These are phyloP conservation scores for Noctua fimbriata DNA, from an alignment of 2,888 invertebrate species.

Conservation along the genomic window DNA sequence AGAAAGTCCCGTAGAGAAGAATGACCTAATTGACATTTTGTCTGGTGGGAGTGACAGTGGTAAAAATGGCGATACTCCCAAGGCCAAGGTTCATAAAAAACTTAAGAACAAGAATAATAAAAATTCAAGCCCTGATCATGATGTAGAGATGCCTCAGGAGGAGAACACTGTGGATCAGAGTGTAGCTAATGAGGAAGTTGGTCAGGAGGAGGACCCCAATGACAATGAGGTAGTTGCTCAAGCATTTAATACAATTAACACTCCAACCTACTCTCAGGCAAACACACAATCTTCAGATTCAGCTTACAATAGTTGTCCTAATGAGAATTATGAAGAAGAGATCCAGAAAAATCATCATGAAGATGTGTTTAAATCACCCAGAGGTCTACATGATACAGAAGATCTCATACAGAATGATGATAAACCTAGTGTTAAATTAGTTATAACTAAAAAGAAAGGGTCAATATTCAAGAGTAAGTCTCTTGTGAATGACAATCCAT, in stretches of 20 bases:
- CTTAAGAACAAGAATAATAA: constrained; percentile 80
- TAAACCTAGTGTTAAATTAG: constrained; percentile 92
- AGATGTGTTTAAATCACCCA: constrained; percentile 87
- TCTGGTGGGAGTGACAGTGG: constrained; percentile 78
- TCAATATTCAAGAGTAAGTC: constrained; percentile 97
- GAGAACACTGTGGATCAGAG: constrained; percentile 62
- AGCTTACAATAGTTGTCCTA: constrained; percentile 86
- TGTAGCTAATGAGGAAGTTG: constrained; percentile 66
- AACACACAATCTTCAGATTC: constrained; percentile 85
- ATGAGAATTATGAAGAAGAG: constrained; percentile 86
- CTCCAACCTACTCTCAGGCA: constrained; percentile 77
- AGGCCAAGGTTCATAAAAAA: constrained; percentile 81
- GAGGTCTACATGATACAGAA: constrained; percentile 80
- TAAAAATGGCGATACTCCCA: constrained; percentile 74
- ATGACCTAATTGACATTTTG: constrained; percentile 82
- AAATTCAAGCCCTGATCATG: constrained; percentile 79
- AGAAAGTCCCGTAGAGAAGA: constrained; percentile 78
- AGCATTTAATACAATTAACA: constrained; percentile 75
- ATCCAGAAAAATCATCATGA: constrained; percentile 81
- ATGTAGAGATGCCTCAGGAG: constrained; percentile 63
- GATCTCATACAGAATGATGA: constrained; percentile 82
- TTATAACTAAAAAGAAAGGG: constrained; percentile 95
- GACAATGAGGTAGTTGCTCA: constrained; percentile 70
- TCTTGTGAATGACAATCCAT: constrained; percentile 91
- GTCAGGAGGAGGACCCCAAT: constrained; percentile 70